phyloP scores from a whole-genome alignment of 2,888 invertebrate species.

The Rotaria macrura region DNA sequence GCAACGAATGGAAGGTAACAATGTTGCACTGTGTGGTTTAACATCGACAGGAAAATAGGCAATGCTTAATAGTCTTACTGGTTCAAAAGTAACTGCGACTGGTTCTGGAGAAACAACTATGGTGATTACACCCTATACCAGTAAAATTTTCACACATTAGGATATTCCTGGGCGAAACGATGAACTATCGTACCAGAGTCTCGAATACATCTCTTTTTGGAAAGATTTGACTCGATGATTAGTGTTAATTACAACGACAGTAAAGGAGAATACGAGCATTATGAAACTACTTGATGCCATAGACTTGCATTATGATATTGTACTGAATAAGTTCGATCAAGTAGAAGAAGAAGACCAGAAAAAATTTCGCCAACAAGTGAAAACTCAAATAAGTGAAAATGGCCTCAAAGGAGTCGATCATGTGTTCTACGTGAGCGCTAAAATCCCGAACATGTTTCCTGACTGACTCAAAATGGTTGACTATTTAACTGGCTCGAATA shows the following conservation, averaged over 20 bases:
- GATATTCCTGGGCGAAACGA: no score
- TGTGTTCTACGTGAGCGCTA: not conserved
- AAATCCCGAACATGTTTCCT: not conserved
- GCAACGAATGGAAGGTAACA: no score
- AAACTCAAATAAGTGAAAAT: not conserved
- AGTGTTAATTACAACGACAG: not conserved
- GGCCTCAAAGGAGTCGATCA: not conserved
- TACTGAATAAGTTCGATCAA: not conserved
- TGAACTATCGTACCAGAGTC: not conserved
- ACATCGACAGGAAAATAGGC: no score
- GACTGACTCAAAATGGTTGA: not conserved
- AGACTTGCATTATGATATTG: not conserved
- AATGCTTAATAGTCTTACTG: no score
- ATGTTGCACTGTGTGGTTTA: no score
- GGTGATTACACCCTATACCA: no score
- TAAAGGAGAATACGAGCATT: not conserved
- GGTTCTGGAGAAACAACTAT: no score
- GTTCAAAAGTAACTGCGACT: no score
- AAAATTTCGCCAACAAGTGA: not conserved
- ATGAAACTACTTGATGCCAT: not conserved
- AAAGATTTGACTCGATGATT: not conserved
- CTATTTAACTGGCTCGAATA: not conserved
- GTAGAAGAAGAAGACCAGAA: not conserved
- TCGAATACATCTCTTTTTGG: not conserved
- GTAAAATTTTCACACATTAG: no score